Evolutionary conservation across 2,888 invertebrate species (phyloP).

Genomic region (Stenichneumon culpator): DNA sequence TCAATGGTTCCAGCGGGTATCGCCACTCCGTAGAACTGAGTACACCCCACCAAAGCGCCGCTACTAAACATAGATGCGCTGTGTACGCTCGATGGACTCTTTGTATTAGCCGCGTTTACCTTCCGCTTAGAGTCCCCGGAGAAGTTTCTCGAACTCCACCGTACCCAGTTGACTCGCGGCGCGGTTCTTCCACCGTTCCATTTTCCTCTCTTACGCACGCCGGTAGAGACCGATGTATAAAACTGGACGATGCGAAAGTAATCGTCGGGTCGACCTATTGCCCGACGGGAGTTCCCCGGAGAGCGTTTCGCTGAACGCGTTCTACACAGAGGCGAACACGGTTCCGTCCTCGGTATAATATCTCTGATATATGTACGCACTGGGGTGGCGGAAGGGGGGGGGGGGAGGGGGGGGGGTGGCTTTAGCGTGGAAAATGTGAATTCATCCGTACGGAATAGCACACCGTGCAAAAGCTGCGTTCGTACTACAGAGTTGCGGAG

Average conservation of each 20-base stretch:
- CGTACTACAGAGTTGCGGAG: not conserved
- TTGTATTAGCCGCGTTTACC: constrained; percentile 24
- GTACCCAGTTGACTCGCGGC: constrained; percentile 6
- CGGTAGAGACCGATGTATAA: constrained; percentile 42
- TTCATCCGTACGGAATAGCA: constrained; percentile 11
- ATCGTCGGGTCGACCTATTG: constrained; percentile 45
- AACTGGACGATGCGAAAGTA: constrained; percentile 51
- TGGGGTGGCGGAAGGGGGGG: not conserved
- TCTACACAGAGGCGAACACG: constrained; percentile 26
- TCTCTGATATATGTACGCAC: constrained; percentile 5
- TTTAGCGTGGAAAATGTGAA: constrained; percentile 5
- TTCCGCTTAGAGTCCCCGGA: constrained; percentile 9
- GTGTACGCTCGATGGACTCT: not conserved
- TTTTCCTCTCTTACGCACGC: constrained; percentile 9
- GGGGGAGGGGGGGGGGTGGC: not conserved
- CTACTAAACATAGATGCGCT: not conserved
- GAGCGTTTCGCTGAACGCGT: constrained; percentile 47
- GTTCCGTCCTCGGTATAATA: constrained; percentile 13
- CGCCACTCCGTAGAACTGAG: not conserved
- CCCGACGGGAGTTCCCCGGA: constrained; percentile 37
- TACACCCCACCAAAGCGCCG: not conserved
- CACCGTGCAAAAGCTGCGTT: constrained; percentile 15
- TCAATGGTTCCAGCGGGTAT: not conserved
- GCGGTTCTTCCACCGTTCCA: constrained; percentile 16
- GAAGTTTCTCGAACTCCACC: not conserved